phyloP scores from a whole-genome alignment of 2,113 vertebrate genomes.

The Lagopus leucura region DNA sequence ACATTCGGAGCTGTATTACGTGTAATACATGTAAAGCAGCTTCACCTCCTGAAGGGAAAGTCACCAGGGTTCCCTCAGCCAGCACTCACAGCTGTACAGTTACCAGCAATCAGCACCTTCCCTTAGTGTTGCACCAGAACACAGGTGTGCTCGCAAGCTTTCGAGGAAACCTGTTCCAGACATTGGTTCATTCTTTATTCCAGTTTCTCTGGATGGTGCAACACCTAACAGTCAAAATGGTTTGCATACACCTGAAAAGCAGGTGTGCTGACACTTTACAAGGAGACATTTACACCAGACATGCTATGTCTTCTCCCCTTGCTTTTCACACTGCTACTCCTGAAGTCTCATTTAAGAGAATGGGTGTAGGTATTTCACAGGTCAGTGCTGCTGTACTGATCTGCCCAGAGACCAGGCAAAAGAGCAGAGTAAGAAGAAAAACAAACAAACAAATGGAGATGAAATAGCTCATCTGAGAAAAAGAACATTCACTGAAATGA shows the following conservation, averaged over 20 bases:
- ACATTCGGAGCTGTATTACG: not conserved
- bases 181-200: not conserved
- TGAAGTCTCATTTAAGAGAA: not conserved
- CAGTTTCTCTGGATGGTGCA: not conserved
- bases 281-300: not conserved
- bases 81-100: not conserved
- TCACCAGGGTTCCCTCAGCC: not conserved
- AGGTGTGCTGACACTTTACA: not conserved
- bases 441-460: not conserved
- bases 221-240: not conserved
- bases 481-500: not conserved
- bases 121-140: fast-evolving
- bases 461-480: not conserved
- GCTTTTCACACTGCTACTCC: not conserved
- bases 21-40: not conserved
- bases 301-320: fast-evolving
- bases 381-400: not conserved
- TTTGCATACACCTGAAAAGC: not conserved
- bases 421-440: not conserved
- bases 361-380: not conserved
- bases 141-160: not conserved
- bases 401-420: not conserved
- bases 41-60: not conserved
- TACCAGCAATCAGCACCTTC: not conserved
- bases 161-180: not conserved